Conservation (phyloP, 1,140 invertebrate species). For the Orius insidiosus region DNA sequence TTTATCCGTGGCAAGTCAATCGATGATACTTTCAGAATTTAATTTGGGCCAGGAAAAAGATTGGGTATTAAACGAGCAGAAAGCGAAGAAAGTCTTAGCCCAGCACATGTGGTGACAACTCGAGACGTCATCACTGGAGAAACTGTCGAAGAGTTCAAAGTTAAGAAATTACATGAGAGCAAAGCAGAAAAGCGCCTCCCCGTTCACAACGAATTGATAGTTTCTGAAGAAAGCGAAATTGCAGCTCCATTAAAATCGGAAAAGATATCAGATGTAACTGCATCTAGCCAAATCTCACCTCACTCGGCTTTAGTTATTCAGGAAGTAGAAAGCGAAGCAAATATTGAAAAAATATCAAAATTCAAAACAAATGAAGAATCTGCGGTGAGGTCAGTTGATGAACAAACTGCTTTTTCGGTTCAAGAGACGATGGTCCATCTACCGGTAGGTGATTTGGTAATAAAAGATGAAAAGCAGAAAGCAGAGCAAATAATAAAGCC, state of each 20-base stretch:
- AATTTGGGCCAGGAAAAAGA: too few relatives aligned
- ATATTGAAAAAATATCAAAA: background rate
- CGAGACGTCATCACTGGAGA: conserved; percentile 6
- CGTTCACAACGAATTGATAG: background rate
- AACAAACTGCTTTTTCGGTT: background rate
- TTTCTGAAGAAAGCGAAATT: background rate
- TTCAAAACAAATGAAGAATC: background rate
- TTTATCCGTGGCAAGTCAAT: too few relatives aligned
- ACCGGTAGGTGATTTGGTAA: background rate
- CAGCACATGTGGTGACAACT: conserved; percentile 3
- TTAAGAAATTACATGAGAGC: background rate
- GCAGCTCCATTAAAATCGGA: background rate
- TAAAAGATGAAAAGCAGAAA: background rate
- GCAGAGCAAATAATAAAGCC: conserved; percentile 3
- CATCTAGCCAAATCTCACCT: background rate
- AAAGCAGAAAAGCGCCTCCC: background rate
- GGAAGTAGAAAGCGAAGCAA: conserved; percentile 3
- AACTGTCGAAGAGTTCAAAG: background rate
- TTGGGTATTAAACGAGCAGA: too few relatives aligned
- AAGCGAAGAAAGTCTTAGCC: too few relatives aligned
- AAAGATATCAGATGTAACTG: background rate
- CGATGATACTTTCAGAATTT: too few relatives aligned
- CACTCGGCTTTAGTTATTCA: background rate
- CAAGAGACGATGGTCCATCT: background rate
- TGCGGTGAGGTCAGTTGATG: background rate